Evolutionary conservation across 23 tunicate genomes (phyloP), one percentile per base, ranked within the genome.

Genomic region (Pegea sp.): DNA sequence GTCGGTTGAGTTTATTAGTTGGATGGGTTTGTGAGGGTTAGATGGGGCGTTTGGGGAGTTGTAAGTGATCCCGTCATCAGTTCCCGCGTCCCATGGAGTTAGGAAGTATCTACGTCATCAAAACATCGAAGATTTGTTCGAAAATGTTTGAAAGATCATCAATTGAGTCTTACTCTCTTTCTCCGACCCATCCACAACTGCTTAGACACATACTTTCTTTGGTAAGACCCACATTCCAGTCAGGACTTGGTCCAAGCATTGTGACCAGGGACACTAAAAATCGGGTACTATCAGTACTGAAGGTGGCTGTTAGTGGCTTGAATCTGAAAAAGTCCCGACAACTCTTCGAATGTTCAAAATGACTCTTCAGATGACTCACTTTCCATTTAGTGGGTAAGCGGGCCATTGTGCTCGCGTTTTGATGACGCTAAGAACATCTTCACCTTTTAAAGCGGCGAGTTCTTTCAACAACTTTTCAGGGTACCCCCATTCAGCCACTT

Each of bases 341-440:
- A n/a, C n/a, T n/a, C n/a, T 30, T n/a, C n/a, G n/a, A n/a, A n/a
- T n/a, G n/a, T n/a, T n/a, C n/a, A n/a, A n/a, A n/a, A n/a, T n/a
- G n/a, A 38, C 11, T 8, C 46, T 38, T 38, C 16, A 38, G 11
- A 8, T 38, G 16, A 38, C 11, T 8, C 11, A 38, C 46, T 16
- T 38, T 38, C 46, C 46, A 16, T 38, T 30, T 1, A 72, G 81
- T 48, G 69, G 71, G 52, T 65, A 71, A 33, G 98, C 98, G 0
- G 98, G 98, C 98, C 98, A 90, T 33, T 77, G 90, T 19, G 98
- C 98, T 46, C 70, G 66, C 1, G 98, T 90, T 32, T 90, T 90
- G 7, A 90, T 66, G 0, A 90, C 75, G 26, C 91, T 71, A 62
- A 70, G 16, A 26, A 90, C 89, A 7, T 69, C 66, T 20, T 69